Percentiles rank a stretch among this genome's conserved stretches.
Conservation (phyloP, 2,797 vertebrate species). For the Rhynchotus rufescens region DNA sequence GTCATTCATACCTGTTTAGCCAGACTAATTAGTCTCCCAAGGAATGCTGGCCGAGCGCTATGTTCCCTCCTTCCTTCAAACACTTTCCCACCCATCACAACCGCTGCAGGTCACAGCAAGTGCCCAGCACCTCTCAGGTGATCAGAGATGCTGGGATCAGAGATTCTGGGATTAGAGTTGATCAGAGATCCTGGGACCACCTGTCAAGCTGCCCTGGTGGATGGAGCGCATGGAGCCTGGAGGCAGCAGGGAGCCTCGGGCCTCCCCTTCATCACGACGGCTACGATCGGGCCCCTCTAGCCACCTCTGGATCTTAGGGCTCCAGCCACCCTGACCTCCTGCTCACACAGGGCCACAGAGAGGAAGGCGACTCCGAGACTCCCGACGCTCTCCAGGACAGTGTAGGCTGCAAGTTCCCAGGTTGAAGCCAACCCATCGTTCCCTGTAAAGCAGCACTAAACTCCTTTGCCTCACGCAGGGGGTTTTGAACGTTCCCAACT, state of each 20-base stretch:
- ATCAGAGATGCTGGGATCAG: neutral
- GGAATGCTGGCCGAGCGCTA: neutral
- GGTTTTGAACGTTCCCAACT: neutral
- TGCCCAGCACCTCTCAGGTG: neutral
- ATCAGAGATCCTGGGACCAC: neutral
- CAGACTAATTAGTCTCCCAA: constrained; percentile 36
- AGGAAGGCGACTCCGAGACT: neutral
- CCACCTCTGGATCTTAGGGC: neutral
- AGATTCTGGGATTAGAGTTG: neutral
- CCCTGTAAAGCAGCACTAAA: neutral
- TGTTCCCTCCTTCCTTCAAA: neutral
- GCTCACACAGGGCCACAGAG: neutral
- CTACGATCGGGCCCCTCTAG: neutral
- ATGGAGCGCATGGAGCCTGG: neutral
- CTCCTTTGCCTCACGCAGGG: neutral
- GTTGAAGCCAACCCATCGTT: neutral
- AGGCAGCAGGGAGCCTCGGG: neutral
- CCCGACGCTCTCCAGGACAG: neutral
- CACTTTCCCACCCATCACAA: neutral
- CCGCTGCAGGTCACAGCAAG: neutral
- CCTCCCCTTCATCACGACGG: neutral
- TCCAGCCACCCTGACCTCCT: neutral
- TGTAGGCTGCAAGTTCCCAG: neutral
- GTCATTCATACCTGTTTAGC: constrained; percentile 6
- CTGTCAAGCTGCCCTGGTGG: neutral